Percentiles rank a stretch among this genome's conserved stretches.
Evolutionary conservation across 2,888 invertebrate species (phyloP).

Genomic region (Dugesia japonica): DNA sequence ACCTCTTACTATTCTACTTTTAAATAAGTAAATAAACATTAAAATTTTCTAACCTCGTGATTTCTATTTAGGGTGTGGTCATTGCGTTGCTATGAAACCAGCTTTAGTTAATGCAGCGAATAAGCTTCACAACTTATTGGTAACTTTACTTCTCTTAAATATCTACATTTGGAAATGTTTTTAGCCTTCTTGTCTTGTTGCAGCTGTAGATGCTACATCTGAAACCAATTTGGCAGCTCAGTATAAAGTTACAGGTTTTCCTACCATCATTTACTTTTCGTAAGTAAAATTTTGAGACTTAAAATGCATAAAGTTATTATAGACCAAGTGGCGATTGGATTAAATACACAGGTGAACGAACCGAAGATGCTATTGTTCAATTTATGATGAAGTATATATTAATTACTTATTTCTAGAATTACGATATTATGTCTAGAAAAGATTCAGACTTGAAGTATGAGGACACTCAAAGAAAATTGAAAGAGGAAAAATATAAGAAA

Average conservation of each 20-base stretch:
- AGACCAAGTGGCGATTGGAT: slow-evolving; percentile 3
- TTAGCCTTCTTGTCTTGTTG: slow-evolving; percentile 40
- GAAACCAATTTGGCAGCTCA: slow-evolving; percentile 54
- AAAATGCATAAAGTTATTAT: too few species aligned
- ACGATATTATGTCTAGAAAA: neutral
- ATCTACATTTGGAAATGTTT: slow-evolving; percentile 28
- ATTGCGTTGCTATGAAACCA: slow-evolving; percentile 66
- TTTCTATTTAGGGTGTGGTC: slow-evolving; percentile 59
- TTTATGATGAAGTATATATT: slow-evolving; percentile 26
- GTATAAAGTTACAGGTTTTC: slow-evolving; percentile 56
- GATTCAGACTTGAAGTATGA: neutral
- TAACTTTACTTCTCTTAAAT: slow-evolving; percentile 36
- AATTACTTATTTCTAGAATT: neutral
- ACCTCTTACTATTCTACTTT: too few species aligned
- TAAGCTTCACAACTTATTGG: slow-evolving; percentile 40
- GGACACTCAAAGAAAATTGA: neutral
- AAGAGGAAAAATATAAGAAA: neutral
- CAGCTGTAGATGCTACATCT: slow-evolving; percentile 58
- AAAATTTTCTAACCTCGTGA: too few species aligned
- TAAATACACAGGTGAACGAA: slow-evolving; percentile 16
- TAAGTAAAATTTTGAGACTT: too few species aligned
- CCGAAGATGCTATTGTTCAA: neutral
- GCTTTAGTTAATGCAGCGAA: slow-evolving; percentile 58
- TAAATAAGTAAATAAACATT: too few species aligned
- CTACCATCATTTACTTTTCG: slow-evolving; percentile 48